Conservation (phyloP, 2,888 invertebrate genomes). For the Sycophila texana region DNA sequence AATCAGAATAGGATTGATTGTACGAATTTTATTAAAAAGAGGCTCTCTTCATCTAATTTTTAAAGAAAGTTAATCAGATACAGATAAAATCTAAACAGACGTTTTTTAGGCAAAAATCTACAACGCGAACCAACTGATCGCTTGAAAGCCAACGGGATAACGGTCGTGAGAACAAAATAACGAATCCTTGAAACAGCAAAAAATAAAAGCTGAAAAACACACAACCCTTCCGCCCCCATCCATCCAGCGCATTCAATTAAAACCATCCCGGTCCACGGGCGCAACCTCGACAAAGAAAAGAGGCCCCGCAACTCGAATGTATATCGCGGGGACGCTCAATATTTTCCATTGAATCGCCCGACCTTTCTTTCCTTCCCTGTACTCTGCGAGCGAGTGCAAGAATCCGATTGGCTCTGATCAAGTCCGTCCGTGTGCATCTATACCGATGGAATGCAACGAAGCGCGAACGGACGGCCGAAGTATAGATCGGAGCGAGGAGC, state of each 20-base stretch:
- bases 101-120: too few relatives aligned
- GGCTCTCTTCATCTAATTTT: too few relatives aligned
- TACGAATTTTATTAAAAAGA: too few relatives aligned
- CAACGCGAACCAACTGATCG: too few relatives aligned
- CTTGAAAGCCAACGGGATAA: too few relatives aligned
- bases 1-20: too few relatives aligned
- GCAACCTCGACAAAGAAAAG: not conserved
- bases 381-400: not conserved
- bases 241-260: conserved; percentile 5
- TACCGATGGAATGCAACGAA: conserved; percentile 31
- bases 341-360: conserved; percentile 16
- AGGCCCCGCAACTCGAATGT: too few relatives aligned
- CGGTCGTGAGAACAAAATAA: too few relatives aligned
- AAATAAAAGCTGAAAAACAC: not conserved
- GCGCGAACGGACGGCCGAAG: not conserved
- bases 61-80: too few relatives aligned
- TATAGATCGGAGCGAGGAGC: conserved; percentile 17
- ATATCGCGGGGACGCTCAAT: conserved; percentile 6
- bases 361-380: conserved; percentile 20
- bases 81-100: too few relatives aligned
- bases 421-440: not conserved
- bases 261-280: not conserved
- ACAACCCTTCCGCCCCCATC: not conserved
- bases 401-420: not conserved
- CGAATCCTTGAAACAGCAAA: not conserved